Evolutionary conservation across 2,113 vertebrate genomes (phyloP).

Genomic region (Kryptolebias marmoratus): DNA sequence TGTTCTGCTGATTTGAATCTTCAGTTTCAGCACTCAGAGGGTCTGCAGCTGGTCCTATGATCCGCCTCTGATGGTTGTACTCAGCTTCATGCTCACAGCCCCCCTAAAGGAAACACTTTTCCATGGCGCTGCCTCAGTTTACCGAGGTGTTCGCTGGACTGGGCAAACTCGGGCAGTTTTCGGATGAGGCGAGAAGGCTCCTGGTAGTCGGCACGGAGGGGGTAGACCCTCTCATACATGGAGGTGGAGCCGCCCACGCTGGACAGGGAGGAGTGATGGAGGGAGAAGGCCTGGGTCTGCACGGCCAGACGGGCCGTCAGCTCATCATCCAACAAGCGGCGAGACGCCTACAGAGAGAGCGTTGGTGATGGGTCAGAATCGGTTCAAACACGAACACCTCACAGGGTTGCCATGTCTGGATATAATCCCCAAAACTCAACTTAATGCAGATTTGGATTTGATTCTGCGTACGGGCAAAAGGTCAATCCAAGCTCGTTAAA

Average conservation of each 20-base stretch:
- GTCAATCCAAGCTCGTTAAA: too few species aligned
- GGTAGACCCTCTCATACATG: conserved; percentile 96
- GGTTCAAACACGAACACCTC: too few species aligned
- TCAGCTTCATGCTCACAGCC: too few species aligned
- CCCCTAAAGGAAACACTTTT: not conserved
- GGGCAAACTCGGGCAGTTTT: conserved; percentile 89
- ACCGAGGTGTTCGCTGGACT: conserved; percentile 86
- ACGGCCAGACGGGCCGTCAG: conserved; percentile 92
- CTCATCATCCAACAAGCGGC: conserved; percentile 92
- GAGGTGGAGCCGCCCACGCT: conserved; percentile 89
- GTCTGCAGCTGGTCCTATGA: too few species aligned
- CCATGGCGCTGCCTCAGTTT: conserved; percentile 40
- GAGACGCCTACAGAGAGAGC: conserved; percentile 83
- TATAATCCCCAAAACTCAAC: too few species aligned
- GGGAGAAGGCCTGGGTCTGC: conserved; percentile 90
- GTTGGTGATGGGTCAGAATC: too few species aligned
- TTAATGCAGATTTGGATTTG: too few species aligned
- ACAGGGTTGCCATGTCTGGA: too few species aligned
- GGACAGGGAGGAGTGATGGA: conserved; percentile 87
- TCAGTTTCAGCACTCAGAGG: too few species aligned
- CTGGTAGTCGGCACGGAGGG: conserved; percentile 93
- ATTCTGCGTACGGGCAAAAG: too few species aligned
- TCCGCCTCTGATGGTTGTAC: too few species aligned
- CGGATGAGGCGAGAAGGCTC: conserved; percentile 91
- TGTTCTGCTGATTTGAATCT: too few species aligned